Evolutionary conservation across 23 tunicate genomes (phyloP).

Genomic region (Clavelina lepadiformis): DNA sequence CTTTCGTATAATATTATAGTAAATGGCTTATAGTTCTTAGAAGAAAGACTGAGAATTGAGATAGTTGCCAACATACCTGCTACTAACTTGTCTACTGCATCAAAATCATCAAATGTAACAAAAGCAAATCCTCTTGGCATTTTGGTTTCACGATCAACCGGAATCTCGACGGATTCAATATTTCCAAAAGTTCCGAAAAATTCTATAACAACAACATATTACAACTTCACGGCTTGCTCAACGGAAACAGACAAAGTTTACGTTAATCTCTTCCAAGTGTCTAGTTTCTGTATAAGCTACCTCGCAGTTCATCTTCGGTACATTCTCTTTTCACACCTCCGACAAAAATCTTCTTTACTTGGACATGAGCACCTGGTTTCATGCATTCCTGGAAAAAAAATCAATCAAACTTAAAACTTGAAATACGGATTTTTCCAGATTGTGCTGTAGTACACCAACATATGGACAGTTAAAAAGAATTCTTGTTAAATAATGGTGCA

Average conservation of each 20-base stretch:
- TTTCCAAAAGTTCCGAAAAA: constrained; percentile 51
- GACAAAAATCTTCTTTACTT: constrained; percentile 84
- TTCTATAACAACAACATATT: constrained; percentile 27
- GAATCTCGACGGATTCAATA: constrained; percentile 59
- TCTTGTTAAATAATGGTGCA: not conserved
- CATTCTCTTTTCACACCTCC: constrained; percentile 75
- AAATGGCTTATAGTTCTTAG: too few relatives aligned
- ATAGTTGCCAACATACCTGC: too few relatives aligned
- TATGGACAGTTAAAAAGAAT: not conserved
- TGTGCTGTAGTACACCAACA: not conserved
- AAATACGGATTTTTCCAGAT: too few relatives aligned
- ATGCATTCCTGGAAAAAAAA: constrained; percentile 45
- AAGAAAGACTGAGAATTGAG: too few relatives aligned
- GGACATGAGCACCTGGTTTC: constrained; percentile 93
- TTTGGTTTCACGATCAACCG: constrained; percentile 35
- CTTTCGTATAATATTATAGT: too few relatives aligned
- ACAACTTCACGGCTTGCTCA: not conserved
- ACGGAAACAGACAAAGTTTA: not conserved
- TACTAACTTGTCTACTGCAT: constrained; percentile 90
- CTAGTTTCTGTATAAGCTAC: constrained; percentile 11
- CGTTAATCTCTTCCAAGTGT: not conserved
- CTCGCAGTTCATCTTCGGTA: constrained; percentile 58
- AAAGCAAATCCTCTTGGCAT: constrained; percentile 90
- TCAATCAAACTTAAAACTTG: not conserved
- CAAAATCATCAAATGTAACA: constrained; percentile 81